Percentiles rank a stretch among this genome's conserved stretches.
Evolutionary conservation across 2,888 invertebrate genomes (phyloP).

Genomic region (Orchesellides sinensis): DNA sequence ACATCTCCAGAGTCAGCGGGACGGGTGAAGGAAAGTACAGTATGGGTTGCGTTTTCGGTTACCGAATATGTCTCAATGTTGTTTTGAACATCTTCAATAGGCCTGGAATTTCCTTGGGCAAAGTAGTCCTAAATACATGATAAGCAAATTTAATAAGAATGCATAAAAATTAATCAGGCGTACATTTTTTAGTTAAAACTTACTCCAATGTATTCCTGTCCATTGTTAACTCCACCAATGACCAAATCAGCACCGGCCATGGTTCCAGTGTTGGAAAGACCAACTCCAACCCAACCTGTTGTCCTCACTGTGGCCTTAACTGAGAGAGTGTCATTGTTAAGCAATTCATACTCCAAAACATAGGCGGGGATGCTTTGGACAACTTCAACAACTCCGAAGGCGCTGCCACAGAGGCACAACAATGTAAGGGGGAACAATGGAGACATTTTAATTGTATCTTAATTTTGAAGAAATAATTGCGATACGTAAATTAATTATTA

Average conservation of each 20-base stretch:
- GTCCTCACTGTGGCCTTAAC: constrained; percentile 45
- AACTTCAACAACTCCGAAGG: constrained; percentile 32
- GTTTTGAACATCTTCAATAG: constrained; percentile 30
- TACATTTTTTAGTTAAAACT: not conserved
- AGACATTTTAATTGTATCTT: not conserved
- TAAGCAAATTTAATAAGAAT: not conserved
- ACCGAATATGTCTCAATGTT: constrained; percentile 26
- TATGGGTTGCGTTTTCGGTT: constrained; percentile 51
- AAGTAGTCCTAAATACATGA: constrained; percentile 34
- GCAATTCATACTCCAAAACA: constrained; percentile 39
- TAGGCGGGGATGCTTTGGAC: constrained; percentile 35
- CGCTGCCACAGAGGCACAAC: not conserved
- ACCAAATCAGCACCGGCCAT: constrained; percentile 40
- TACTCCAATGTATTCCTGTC: constrained; percentile 30
- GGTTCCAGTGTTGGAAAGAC: constrained; percentile 32
- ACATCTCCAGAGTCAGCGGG: constrained; percentile 43
- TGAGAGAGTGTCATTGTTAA: constrained; percentile 33
- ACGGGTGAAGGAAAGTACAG: constrained; percentile 38
- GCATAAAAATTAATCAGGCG: not conserved
- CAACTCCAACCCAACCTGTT: constrained; percentile 51
- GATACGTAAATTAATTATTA: not conserved
- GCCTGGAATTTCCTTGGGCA: constrained; percentile 16
- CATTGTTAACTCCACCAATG: constrained; percentile 35
- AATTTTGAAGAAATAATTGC: not conserved
- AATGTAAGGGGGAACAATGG: not conserved